phyloP scores from a whole-genome alignment of 1,140 invertebrate genomes.

The Diachasma alloeum region DNA sequence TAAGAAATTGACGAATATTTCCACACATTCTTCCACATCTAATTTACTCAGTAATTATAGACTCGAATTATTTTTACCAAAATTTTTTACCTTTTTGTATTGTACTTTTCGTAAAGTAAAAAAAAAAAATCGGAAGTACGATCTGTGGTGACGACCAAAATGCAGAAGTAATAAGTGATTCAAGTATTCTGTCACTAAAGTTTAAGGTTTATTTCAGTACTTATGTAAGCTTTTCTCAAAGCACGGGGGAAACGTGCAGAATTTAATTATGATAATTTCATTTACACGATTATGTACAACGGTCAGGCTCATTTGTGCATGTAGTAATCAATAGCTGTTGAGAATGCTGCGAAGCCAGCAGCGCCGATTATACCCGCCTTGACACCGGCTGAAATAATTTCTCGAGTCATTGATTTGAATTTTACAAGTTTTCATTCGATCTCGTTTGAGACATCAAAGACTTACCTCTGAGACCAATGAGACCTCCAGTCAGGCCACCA shows the following conservation, averaged over 20 bases:
- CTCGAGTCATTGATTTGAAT: background rate
- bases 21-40: background rate
- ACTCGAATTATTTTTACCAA: background rate
- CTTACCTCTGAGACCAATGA: slow-evolving; percentile 92
- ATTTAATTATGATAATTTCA: background rate
- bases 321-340: slow-evolving; percentile 94
- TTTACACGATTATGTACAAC: background rate
- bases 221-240: background rate
- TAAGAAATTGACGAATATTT: background rate
- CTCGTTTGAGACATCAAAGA: slow-evolving; percentile 14
- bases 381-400: slow-evolving; percentile 80
- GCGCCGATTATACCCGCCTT: slow-evolving; percentile 93
- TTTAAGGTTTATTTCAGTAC: slow-evolving; percentile 7
- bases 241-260: background rate
- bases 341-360: slow-evolving; percentile 95
- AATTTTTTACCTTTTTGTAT: slow-evolving; percentile 1
- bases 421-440: too few species aligned
- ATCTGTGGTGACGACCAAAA: background rate
- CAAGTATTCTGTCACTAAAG: background rate
- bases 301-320: slow-evolving; percentile 69
- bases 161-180: background rate
- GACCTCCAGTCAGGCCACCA: slow-evolving; percentile 90
- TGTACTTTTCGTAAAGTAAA: slow-evolving; percentile 8
- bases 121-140: background rate
- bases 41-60: background rate